Base-by-base conservation (phyloP, 92 coral and sea anemone genomes). In the Isaurus tuberculatus region DNA sequence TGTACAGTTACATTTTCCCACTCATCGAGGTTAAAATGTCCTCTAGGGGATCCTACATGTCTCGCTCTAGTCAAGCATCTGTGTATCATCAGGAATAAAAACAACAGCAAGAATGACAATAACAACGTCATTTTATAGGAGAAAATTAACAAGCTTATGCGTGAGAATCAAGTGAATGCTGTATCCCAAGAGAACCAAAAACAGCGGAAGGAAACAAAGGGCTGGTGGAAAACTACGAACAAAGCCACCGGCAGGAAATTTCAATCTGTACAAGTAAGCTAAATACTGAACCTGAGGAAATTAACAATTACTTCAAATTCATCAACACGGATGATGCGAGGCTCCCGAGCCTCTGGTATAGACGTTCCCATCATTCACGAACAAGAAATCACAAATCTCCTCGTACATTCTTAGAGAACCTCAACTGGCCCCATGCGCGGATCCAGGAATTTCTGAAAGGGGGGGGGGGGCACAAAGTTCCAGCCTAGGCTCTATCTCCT, bases 201-300 rank as follows among this genome's bases (percentile, higher is more conserved):
- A 42, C 26, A 53, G 34, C 20, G 70, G 36, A 90, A 86, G 63
- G 86, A 79, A 44, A 29, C 88, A 1, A 83, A 78, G 67, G 53
- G 81, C 10, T 83, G 86, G 90, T 80, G 91, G 94, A 68, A 85
- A 8, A 73, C 72, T 2, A 75, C 72, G n/a, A 88, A 88, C 34
- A 83, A 72, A 44, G 88, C 86, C 14, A 89, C 89, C 2, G 90
- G 86, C 11, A 83, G 89, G 86, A 86, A 84, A 65, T 28, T 82
- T 28, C 73, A 78, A 70, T 75, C 74, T 22, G 79, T 15, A 23
- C 23, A 15, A 44, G 70, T 84, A 13, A 85, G 65, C 26, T 40
- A 4, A 40, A 40, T 40, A 40, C 44, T 40, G 44, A 40, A 40
- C 55, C 55, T 48, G 55, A 48, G 55, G 3, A 48, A 48, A 48